phyloP scores from a whole-genome alignment of 2,888 invertebrate species.

The Emesis castigata region DNA sequence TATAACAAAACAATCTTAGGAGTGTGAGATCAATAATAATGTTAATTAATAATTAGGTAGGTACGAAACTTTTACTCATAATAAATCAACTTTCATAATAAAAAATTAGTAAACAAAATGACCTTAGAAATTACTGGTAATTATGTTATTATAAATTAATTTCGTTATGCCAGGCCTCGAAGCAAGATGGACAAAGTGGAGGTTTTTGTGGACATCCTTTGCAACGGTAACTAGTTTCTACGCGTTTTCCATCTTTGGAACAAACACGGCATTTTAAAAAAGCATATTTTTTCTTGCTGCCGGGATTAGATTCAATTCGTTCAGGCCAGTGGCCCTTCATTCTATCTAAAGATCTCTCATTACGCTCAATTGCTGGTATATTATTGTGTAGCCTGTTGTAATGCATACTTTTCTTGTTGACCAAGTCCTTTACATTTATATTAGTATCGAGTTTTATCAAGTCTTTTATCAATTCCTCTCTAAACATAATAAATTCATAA shows the following conservation, averaged over 20 bases:
- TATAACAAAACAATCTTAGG: conserved; percentile 40
- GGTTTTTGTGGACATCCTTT: conserved; percentile 56
- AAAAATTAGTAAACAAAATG: conserved; percentile 33
- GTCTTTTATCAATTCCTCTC: conserved; percentile 43
- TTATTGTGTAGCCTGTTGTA: conserved; percentile 36
- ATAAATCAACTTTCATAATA: conserved; percentile 33
- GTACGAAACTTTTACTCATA: conserved; percentile 37
- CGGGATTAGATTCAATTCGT: conserved; percentile 37
- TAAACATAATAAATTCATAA: conserved; percentile 31
- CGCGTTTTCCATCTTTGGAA: conserved; percentile 47
- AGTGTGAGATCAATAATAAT: conserved; percentile 40
- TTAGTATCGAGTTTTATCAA: conserved; percentile 30
- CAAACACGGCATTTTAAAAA: conserved; percentile 61
- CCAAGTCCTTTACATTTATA: conserved; percentile 39
- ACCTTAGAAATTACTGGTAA: conserved; percentile 33
- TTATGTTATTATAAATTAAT: conserved; percentile 39
- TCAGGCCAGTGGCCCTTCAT: conserved; percentile 55
- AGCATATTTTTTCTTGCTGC: conserved; percentile 39
- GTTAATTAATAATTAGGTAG: conserved; percentile 37
- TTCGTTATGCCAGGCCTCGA: conserved; percentile 54
- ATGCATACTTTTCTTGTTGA: conserved; percentile 34
- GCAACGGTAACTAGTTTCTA: conserved; percentile 55
- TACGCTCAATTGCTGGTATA: conserved; percentile 28
- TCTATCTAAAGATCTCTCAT: conserved; percentile 32
- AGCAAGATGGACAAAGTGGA: conserved; percentile 58